Base-by-base conservation (phyloP, 2,113 vertebrate species). In the Pongo abelii region DNA sequence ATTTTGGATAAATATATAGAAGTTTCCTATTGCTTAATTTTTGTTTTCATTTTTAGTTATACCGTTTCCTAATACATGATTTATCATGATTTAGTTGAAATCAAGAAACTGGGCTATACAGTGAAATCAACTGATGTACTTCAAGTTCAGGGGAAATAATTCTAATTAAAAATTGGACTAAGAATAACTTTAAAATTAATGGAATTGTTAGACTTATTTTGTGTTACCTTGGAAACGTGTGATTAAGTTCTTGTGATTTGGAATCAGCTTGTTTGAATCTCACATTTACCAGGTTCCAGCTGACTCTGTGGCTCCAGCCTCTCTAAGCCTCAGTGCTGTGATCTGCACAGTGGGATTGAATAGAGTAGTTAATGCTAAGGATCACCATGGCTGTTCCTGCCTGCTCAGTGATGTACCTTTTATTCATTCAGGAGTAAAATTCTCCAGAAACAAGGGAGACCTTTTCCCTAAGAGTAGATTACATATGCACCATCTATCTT, bases 11-110 rank as follows among this genome's bases (percentile, higher is more conserved):
- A 96, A 77, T 93, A 91, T 61, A 83, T 81, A 67, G 32, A 6
- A 91, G 35, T 72, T 92, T 89, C 13, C 46, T 92, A 77, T 85
- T 88, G 8, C 32, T 96, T 96, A 78, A 87, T 59, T 94, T 97
- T 90, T 93, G 32, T 93, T 97, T 97, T 88, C 14, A 67, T 2
- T 90, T 91, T 6, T 25, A 32, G 10, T 95, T 91, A 81, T 50
- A 52, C 22, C 25, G 74, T 96, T 97, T 92, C 48, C 75, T 84
- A 93, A 72, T 59, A 74, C 11, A 92, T 46, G 27, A 92, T 52
- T 78, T 87, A 83, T 38, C 57, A 50, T 35, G 38, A 87, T 89
- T 96, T 88, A 88, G 90, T 75, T 89, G 38, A 95, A 96, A 88
- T 75, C 30, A 67, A 59, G 69, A 88, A 64, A 86, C 4, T n/a